Percentiles rank a stretch among this genome's conserved stretches.
Evolutionary conservation across 2,113 vertebrate species (phyloP).

Genomic region (Phalacrocorax pelagicus): DNA sequence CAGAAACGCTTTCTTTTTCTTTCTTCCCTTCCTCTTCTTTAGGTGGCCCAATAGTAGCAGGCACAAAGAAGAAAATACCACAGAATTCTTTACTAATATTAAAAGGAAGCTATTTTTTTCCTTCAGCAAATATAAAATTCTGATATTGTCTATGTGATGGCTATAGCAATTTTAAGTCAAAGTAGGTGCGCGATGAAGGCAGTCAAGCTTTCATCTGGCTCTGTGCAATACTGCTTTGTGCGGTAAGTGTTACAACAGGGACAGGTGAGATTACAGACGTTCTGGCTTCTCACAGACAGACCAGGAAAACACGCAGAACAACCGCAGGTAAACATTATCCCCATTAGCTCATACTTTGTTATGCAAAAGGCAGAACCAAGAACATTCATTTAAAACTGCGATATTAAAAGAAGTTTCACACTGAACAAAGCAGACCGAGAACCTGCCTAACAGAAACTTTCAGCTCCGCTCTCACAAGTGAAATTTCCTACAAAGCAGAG

Average conservation of each 20-base stretch:
- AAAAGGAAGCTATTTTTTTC: neutral
- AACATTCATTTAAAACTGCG: neutral
- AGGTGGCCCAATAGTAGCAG: neutral
- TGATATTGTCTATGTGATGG: neutral
- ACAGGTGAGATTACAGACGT: conserved; percentile 23
- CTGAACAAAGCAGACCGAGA: neutral
- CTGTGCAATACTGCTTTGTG: neutral
- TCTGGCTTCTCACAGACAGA: neutral
- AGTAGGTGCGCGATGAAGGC: accelerated
- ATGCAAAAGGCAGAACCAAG: neutral
- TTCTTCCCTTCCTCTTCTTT: neutral
- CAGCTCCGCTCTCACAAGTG: neutral
- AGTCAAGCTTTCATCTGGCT: neutral
- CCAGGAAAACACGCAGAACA: neutral
- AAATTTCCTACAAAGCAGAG: neutral
- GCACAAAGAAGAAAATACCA: neutral
- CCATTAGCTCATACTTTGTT: neutral
- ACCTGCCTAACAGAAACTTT: conserved; percentile 47
- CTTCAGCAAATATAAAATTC: neutral
- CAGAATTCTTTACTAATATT: neutral
- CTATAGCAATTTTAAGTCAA: neutral
- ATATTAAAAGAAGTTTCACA: neutral
- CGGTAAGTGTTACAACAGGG: neutral
- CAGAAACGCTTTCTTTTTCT: neutral
- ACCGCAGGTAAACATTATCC: neutral